phyloP scores from a whole-genome alignment of 2,113 vertebrate species.

The Pedetes capensis region DNA sequence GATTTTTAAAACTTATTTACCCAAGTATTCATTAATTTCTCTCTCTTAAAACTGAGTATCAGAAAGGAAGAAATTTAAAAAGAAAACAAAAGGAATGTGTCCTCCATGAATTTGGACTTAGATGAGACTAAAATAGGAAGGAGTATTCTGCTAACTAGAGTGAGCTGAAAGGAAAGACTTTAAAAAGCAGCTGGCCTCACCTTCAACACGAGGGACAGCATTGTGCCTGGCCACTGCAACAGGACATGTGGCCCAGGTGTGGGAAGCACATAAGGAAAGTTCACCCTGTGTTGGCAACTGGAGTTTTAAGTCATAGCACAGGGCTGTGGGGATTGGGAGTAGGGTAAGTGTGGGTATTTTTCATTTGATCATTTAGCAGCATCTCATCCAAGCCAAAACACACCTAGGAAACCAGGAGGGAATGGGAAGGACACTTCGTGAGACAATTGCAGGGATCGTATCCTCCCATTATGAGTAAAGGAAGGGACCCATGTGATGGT shows the following conservation, averaged over 20 bases:
- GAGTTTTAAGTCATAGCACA: background rate
- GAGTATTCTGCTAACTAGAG: background rate
- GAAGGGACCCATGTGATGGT: background rate
- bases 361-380: background rate
- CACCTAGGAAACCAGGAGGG: background rate
- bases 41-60: background rate
- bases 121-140: background rate
- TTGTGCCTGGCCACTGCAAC: background rate
- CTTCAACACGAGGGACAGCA: rapidly evolving
- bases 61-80: background rate
- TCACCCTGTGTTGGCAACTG: background rate
- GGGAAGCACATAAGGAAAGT: background rate
- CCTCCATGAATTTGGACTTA: background rate
- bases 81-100: background rate
- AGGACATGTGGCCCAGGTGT: background rate
- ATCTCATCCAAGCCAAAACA: background rate
- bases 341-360: background rate
- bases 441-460: background rate
- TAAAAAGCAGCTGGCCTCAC: background rate
- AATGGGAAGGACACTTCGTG: background rate
- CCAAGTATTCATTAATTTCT: background rate
- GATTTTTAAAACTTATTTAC: background rate
- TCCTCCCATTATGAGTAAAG: background rate
- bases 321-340: background rate
- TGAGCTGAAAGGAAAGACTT: background rate